Conservation (phyloP, 35 echinoderm and acorn worm species). For the Amphiura filiformis region DNA sequence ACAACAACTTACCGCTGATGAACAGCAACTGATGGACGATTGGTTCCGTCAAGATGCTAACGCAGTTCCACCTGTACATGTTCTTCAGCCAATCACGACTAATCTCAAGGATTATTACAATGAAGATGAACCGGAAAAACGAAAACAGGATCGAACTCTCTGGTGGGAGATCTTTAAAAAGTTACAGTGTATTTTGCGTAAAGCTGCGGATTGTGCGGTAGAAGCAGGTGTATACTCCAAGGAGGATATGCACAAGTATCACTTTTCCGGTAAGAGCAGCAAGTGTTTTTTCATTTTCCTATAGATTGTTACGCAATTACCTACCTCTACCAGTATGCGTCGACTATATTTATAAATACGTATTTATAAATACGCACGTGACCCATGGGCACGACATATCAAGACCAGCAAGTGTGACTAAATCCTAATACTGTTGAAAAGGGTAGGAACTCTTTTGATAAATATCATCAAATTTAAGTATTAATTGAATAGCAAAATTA, state of each 20-base stretch:
- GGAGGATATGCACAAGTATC: slow-evolving; percentile 42
- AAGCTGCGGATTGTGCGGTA: slow-evolving; percentile 40
- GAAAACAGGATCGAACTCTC: slow-evolving; percentile 23
- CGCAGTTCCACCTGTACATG: slow-evolving; percentile 61
- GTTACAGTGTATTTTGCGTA: slow-evolving; percentile 38
- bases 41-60: slow-evolving; percentile 79
- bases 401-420: too few relatives aligned
- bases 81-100: slow-evolving; percentile 79
- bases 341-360: too few relatives aligned
- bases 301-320: too few relatives aligned
- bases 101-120: slow-evolving; percentile 62
- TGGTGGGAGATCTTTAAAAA: slow-evolving; percentile 62
- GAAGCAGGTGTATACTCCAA: slow-evolving; percentile 32
- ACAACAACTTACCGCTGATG: slow-evolving; percentile 9
- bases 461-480: too few relatives aligned
- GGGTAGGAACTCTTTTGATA: too few relatives aligned
- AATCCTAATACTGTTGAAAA: too few relatives aligned
- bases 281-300: too few relatives aligned
- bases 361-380: too few relatives aligned
- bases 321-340: too few relatives aligned
- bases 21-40: slow-evolving; percentile 41
- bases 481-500: too few relatives aligned
- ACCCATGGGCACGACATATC: too few relatives aligned
- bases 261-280: slow-evolving; percentile 63
- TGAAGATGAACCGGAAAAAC: slow-evolving; percentile 28